Evolutionary conservation across 2,113 vertebrate species (phyloP), one percentile per base, ranked within the genome.

Genomic region (Siniperca chuatsi): DNA sequence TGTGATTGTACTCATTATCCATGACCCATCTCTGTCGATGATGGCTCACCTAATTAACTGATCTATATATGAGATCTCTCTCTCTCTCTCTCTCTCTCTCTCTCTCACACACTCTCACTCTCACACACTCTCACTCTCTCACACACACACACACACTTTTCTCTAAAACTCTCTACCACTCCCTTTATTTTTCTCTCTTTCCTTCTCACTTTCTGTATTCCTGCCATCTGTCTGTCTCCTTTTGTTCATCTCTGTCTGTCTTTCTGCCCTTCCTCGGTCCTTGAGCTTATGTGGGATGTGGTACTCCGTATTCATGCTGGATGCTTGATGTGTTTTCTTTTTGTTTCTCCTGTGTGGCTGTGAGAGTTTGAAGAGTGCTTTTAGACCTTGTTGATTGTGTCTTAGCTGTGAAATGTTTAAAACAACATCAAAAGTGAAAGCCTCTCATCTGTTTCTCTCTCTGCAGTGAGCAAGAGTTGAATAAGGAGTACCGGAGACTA

Each of bases 401-500:
- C 37, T 64, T 50, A n/a, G 3, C 50, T 33, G 57, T 20, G 58
- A 75, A 82, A 52, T 29, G 50, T 67, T 81, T 64, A 57, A 46
- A 33, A 33, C 46, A 13, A 6, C 57, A 21, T 69, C 9, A 35
- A 6, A 57, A 40, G 44, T 73, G 3, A 84, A 84, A 35, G 25
- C 7, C 1, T 65, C 29, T 65, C 40, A 46, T 79, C 44, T 76
- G 57, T 62, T 8, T 50, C 21, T 68, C 8, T 89, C 4, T 85
- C 73, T 72, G 83, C 87, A 92, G 8, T 87, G 87, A 87, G 65
- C 72, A 7, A 52, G 83, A 83, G 69, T 73, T 91, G 80, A 89
- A 79, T 57, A 75, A 80, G 66, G 66, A 92, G 78, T 77, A 80
- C 46, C 87, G 57, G 68, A 87, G 82, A 87, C 89, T n/a, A 58